Evolutionary conservation across 2,888 invertebrate genomes (phyloP), one percentile per base, ranked within the genome.

Genomic region (Sinopyrophorus schimmeli): DNA sequence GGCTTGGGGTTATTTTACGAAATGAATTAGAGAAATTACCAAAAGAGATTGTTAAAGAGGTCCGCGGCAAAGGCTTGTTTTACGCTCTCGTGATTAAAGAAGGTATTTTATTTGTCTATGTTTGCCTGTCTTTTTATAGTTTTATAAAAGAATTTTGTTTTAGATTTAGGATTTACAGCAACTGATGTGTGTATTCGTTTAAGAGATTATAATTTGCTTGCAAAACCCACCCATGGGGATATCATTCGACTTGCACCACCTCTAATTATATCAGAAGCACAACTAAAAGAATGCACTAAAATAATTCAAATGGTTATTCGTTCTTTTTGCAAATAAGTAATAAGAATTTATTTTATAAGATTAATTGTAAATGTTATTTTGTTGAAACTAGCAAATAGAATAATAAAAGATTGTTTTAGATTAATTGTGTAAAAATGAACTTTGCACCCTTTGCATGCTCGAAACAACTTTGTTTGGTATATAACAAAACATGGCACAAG

Each of bases 161-260:
- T n/a, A 32, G 50, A 37, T 61, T 61, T 23, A 69, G 92, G 92
- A 81, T 63, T 81, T 82, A 32, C 16, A 47, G 69, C 65, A 58
- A 86, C 92, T 64, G 96, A 97, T 0, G 92, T 92, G 87, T 83
- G 95, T 16, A 83, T 97, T n/a, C 93, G 94, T 62, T 63, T 94
- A 41, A 86, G 87, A 59, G 92, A 94, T 44, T 86, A 87, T 46
- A 98, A 99, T 1, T 75, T 99, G 2, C 76, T 99, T 47, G 91
- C 97, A 1, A 99, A 99, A 75, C 92, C 96, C 2, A 98, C 98
- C 0, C 97, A 98, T 69, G 93, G 92, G 0, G 91, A 96, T 70
- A 92, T 91, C 60, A 92, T 99, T 63, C 82, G 99, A 47, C 84
- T 99, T 64, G 92, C 98, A 0, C 99, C 99, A 1, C 98, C 99